These are phyloP conservation scores for Idaea straminata DNA, from an alignment of 2,888 invertebrate species.

Conservation along the genomic window DNA sequence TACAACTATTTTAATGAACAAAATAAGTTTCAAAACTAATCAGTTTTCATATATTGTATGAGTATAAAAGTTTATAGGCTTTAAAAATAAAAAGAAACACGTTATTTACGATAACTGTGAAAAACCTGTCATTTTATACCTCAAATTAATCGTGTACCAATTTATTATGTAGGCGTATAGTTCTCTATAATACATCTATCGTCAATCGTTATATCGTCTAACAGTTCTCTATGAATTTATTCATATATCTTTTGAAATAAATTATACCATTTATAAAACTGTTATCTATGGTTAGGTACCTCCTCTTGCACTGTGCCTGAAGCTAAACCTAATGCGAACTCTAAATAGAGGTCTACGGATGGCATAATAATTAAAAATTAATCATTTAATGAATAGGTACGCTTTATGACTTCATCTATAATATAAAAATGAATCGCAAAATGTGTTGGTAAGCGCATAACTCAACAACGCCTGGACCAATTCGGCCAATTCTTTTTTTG, in stretches of 20 bases:
- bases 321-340: constrained; percentile 36
- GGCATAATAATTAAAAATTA: constrained; percentile 25
- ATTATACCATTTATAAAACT: constrained; percentile 48
- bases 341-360: background rate
- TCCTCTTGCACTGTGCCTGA: constrained; percentile 33
- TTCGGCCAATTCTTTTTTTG: no score
- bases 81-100: background rate
- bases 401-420: background rate
- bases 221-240: constrained; percentile 31
- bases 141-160: constrained; percentile 17
- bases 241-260: constrained; percentile 39
- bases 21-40: background rate
- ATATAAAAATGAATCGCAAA: no score
- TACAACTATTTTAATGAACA: background rate
- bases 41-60: background rate
- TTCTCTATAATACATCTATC: constrained; percentile 23
- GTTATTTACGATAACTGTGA: background rate
- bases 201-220: constrained; percentile 25
- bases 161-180: constrained; percentile 21
- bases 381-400: constrained; percentile 22
- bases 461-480: no score
- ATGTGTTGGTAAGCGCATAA: no score
- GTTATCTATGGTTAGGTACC: constrained; percentile 38
- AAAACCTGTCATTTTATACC: constrained; percentile 1
- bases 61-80: background rate